Evolutionary conservation across 2,888 invertebrate species (phyloP), one percentile per base, ranked within the genome.

Genomic region (Lepidochitona cinerea): DNA sequence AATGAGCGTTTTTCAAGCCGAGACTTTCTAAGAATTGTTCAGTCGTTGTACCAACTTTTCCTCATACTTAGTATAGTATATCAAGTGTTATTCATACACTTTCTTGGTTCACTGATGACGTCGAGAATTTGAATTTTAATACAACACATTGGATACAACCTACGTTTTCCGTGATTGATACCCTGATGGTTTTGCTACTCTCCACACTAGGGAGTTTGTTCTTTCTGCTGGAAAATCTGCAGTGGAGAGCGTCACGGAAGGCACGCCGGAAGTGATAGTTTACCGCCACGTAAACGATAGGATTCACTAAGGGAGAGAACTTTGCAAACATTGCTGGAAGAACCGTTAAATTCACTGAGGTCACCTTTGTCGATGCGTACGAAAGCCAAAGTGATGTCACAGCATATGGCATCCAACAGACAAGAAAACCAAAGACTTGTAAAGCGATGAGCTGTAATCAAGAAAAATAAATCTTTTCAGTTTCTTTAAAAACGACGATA

Each of bases 401-500:
- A 1, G 83, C 80, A 69, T 85, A 85, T 0, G 83, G 84, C 68
- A 81, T 75, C 84, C 84, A 85, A 5, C 81, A 79, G 12, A 79
- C 37, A 12, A 83, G 78, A 67, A 83, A 85, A 18, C 80, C 83
- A 59, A 59, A 29, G 12, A 59, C 59, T 26, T 59, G 59, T 2
- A 59, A 26, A 26, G 26, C 32, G 5, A 59, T 59, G 23, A 59
- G 59, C 59, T 59, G 59, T 4, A 29, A 49, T 7, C 18, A 23
- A 49, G 1, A 49, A 23, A 41, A n/a, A n/a, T n/a, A n/a, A n/a
- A n/a, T n/a, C n/a, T n/a, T n/a, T n/a, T n/a, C n/a, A n/a, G n/a
- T n/a, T n/a, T n/a, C n/a, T n/a, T n/a, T n/a, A n/a, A n/a, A n/a
- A n/a, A n/a, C n/a, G n/a, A n/a, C n/a, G n/a, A n/a, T n/a, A n/a